phyloP scores from a whole-genome alignment of 2,888 invertebrate genomes.

The Loripinus fragilis region DNA sequence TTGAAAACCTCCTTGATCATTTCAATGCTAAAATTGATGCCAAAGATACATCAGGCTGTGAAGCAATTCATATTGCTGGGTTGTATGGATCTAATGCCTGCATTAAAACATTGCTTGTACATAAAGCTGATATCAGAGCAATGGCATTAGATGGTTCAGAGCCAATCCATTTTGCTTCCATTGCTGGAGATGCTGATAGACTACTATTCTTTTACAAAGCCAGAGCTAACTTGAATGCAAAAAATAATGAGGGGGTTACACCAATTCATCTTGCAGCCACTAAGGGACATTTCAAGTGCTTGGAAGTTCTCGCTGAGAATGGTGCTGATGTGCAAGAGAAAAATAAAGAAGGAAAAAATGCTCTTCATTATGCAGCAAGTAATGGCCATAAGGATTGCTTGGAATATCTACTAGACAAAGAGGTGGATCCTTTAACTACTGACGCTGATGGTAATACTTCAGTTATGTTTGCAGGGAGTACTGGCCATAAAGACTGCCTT shows the following conservation, averaged over 20 bases:
- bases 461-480: not conserved
- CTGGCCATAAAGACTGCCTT: not conserved
- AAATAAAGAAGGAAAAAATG: conserved; percentile 4
- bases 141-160: not conserved
- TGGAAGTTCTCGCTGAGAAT: not conserved
- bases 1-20: not conserved
- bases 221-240: not conserved
- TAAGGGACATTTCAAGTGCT: not conserved
- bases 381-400: conserved; percentile 6
- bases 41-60: not conserved
- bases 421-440: not conserved
- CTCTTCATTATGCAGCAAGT: not conserved
- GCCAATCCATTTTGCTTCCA: conserved; percentile 2
- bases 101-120: not conserved
- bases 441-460: not conserved
- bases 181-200: not conserved
- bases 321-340: not conserved
- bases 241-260: not conserved
- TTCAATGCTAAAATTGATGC: not conserved
- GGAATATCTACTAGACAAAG: not conserved
- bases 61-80: conserved; percentile 2
- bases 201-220: not conserved
- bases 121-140: conserved; percentile 9
- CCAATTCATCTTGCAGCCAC: not conserved
- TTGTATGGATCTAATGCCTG: not conserved